Conservation (phyloP, 2,888 invertebrate genomes). For the Sinohyriopsis cumingii region DNA sequence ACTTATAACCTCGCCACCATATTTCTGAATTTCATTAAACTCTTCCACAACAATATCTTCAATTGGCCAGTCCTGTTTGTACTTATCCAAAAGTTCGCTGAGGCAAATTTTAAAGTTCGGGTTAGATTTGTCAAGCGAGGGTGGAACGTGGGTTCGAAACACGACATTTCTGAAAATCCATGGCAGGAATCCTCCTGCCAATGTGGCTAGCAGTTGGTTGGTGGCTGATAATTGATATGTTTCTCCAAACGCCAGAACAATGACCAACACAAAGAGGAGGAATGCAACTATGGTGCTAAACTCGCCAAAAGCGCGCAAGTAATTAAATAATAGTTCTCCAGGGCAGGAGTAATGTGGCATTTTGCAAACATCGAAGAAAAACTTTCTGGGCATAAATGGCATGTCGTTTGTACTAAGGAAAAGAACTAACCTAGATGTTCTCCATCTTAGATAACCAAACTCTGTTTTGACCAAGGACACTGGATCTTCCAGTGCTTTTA, state of each 20-base stretch:
- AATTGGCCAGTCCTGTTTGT: conserved; percentile 32
- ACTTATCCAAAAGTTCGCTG: conserved; percentile 19
- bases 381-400: conserved; percentile 31
- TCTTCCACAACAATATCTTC: conserved; percentile 23
- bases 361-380: conserved; percentile 39
- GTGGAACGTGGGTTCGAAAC: conserved; percentile 23
- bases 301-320: conserved; percentile 29
- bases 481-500: conserved; percentile 24
- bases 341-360: conserved; percentile 39
- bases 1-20: too few relatives aligned
- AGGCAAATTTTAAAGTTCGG: conserved; percentile 32
- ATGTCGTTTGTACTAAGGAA: conserved; percentile 35
- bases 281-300: conserved; percentile 32
- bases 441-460: conserved; percentile 28
- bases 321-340: conserved; percentile 28
- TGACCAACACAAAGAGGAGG: conserved; percentile 39
- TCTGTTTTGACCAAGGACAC: conserved; percentile 12
- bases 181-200: conserved; percentile 45
- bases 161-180: conserved; percentile 38
- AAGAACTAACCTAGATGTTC: conserved; percentile 20
- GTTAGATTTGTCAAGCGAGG: conserved; percentile 17
- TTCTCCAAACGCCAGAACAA: conserved; percentile 45
- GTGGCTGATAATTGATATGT: conserved; percentile 38
- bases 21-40: too few relatives aligned
- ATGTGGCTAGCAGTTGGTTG: conserved; percentile 37